Percentiles rank a stretch among this genome's conserved stretches.
phyloP scores from a whole-genome alignment of 2,888 invertebrate species.

The Pecten maximus region DNA sequence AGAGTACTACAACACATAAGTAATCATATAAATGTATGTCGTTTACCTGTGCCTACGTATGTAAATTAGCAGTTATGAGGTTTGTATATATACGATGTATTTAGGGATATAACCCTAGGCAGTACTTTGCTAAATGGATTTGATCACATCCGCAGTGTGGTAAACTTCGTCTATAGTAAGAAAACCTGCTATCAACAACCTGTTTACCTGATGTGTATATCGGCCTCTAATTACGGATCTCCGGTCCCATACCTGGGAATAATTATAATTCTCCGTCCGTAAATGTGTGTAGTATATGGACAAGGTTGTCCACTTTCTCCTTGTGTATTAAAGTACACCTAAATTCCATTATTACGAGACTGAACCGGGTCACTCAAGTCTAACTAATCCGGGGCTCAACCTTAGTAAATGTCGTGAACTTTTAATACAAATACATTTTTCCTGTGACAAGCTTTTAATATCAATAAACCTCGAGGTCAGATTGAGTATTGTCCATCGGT shows the following conservation, averaged over 20 bases:
- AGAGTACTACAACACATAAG: background rate
- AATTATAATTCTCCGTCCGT: background rate
- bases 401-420: background rate
- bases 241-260: background rate
- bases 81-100: background rate
- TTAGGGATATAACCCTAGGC: background rate
- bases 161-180: background rate
- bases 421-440: background rate
- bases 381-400: background rate
- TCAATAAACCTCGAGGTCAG: background rate
- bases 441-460: background rate
- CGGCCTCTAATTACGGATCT: background rate
- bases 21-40: background rate
- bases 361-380: background rate
- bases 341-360: background rate
- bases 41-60: background rate
- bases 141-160: background rate
- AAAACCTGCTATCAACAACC: background rate
- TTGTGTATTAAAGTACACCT: background rate
- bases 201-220: background rate
- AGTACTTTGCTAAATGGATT: background rate
- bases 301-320: background rate
- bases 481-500: too few relatives aligned
- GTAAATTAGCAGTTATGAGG: background rate
- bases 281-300: background rate